Evolutionary conservation across 2,113 vertebrate species (phyloP).

Genomic region (Phoxinus phoxinus): DNA sequence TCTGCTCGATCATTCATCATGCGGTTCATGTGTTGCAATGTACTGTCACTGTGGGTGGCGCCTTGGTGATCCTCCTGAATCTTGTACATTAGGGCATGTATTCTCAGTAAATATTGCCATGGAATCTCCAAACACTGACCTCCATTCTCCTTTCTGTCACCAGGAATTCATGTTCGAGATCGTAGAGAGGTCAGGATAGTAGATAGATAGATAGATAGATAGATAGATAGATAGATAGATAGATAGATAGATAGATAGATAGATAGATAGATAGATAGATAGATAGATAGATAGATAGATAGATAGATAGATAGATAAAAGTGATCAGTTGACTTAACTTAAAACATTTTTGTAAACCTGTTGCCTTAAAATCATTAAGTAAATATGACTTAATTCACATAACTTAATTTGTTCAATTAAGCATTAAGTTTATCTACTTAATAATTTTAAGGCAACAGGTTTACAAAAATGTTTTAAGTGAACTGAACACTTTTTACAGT

Average conservation of each 20-base stretch:
- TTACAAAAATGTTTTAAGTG: too few species aligned
- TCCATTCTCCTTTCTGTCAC: conserved; percentile 50
- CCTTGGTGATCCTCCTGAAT: conserved; percentile 52
- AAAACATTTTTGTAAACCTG: too few species aligned
- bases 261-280: conserved; percentile 11
- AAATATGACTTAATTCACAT: too few species aligned
- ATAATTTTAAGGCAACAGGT: too few species aligned
- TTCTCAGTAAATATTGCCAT: conserved; percentile 59
- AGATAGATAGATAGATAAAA: conserved; percentile 15
- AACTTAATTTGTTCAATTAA: too few species aligned
- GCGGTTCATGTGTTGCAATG: conserved; percentile 46
- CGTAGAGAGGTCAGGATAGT: conserved; percentile 37
- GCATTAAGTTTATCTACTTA: too few species aligned
- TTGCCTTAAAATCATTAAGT: too few species aligned
- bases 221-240: conserved; percentile 10
- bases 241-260: neutral
- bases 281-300: conserved; percentile 28
- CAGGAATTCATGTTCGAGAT: conserved; percentile 46
- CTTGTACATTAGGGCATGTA: conserved; percentile 57
- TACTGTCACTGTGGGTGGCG: conserved; percentile 54
- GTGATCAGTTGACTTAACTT: too few species aligned
- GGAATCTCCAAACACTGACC: conserved; percentile 55
- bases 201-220: neutral
- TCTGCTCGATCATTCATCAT: conserved; percentile 29
- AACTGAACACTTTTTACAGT: neutral